Base-by-base conservation (phyloP, 2,797 vertebrate species). In the Trachurus trachurus region DNA sequence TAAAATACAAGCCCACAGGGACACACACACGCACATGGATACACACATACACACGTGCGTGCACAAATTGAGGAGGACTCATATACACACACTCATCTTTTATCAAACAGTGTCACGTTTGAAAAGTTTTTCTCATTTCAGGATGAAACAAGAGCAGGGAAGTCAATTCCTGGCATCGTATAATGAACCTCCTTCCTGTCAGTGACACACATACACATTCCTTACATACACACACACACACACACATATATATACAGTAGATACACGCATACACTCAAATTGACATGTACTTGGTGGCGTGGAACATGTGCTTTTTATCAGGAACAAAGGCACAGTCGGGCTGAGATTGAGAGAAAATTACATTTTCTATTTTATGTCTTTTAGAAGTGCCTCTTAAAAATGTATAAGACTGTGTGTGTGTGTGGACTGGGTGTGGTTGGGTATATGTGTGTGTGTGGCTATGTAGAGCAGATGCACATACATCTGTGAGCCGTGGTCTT, bases 71-170 rank as follows among this genome's bases (percentile, higher is more conserved):
- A 44, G 34, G 26, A 3, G 66, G 37, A 73, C 53, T 56, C 66
- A 45, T 49, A 66, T n/a, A 21, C 42, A 31, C 62, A 29, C 67
- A 63, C 50, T 37, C 22, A 57, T 69, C 68, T 74, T 66, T 85
- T 81, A 85, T 91, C 87, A 88, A 88, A 76, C 80, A 68, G 69
- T 86, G 91, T 91, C 89, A 92, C 89, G 72, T 91, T 85, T 91
- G 88, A 87, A 90, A 92, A 87, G 83, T 89, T 92, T 93, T 92
- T 91, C 90, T 92, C 89, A 92, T 94, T 93, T 92, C 85, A 83
- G 75, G 79, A 90, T 89, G 85, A 89, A 89, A 88, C 82, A 88
- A 90, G 76, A 86, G 86, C 31, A 6, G 71, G 82, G 79, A 92
- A 91, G 90, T 89, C 90, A 88, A 84, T 90, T 93, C 82, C 82